Base-by-base conservation (phyloP, 2,888 invertebrate genomes). In the Aelia acuminata region DNA sequence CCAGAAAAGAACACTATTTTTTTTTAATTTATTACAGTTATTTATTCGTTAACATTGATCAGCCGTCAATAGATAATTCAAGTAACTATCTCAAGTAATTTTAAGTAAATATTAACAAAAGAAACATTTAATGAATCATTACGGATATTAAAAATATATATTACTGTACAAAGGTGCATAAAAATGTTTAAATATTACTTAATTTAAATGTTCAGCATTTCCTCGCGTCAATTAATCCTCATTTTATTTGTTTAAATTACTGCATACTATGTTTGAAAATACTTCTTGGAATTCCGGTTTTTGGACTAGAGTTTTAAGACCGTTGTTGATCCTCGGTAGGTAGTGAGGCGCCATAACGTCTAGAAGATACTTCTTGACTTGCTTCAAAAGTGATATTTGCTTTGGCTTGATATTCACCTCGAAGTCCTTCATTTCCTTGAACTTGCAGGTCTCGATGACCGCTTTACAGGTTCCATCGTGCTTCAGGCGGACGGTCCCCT, bases 341-440 rank as follows among this genome's bases (percentile, higher is more conserved):
- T 80, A 80, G n/a, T 80, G 43, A 43, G 43, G 43, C 3, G 80
- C 3, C 43, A 80, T 80, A 1, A 80, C 80, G 43, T 80, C 80
- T 13, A 80, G 20, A 22, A 80, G 80, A 20, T 80, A n/a, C n/a
- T 80, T 80, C 43, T 80, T 80, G 11, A 47, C 15, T 22, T 43
- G 2, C n/a, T n/a, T 80, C 4, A 80, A 3, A 20, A 35, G 35
- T 3, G 80, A 80, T 47, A 80, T n/a, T 11, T 22, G n/a, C 80
- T 43, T 43, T 1, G 80, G 80, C n/a, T 47, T 39, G n/a, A 43
- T 80, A n/a, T 80, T 39, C 43, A 80, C 80, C 5, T 80, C 35
- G 13, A 80, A 80, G 43, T 80, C 80, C 80, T 80, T 80, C 43
- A 80, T 39, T n/a, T 80, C 43, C 10, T n/a, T 80, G 80, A 80